Evolutionary conservation across 2,888 invertebrate genomes (phyloP).

Genomic region (Camponotus fellah): DNA sequence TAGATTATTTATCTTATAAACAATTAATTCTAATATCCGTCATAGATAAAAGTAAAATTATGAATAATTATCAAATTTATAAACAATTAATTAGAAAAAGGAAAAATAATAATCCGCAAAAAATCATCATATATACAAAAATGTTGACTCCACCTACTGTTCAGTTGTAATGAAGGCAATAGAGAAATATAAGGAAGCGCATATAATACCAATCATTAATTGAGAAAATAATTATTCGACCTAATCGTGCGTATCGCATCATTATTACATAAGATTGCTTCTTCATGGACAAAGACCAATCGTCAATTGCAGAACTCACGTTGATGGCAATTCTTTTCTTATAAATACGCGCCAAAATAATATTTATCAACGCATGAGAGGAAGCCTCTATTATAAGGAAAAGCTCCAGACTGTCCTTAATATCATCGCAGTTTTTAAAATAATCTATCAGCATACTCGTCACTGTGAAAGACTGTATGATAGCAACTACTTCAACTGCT

Average conservation of each 20-base stretch:
- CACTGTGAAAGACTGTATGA: slow-evolving; percentile 30
- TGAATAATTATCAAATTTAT: neutral
- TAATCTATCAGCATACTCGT: neutral
- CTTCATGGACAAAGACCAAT: slow-evolving; percentile 32
- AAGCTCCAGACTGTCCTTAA: slow-evolving; percentile 1
- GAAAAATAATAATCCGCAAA: neutral
- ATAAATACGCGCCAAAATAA: slow-evolving; percentile 16
- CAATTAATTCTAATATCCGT: neutral
- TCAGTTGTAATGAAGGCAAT: neutral
- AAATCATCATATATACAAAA: neutral
- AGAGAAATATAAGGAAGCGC: neutral
- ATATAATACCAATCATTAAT: neutral
- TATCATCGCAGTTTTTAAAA: slow-evolving; percentile 32
- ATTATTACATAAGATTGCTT: slow-evolving; percentile 14
- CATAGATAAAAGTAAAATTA: neutral
- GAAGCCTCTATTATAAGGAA: neutral
- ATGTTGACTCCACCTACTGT: slow-evolving; percentile 5
- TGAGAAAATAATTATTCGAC: slow-evolving; percentile 34
- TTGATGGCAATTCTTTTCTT: slow-evolving; percentile 36
- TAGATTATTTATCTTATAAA: neutral
- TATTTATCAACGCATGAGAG: slow-evolving; percentile 15
- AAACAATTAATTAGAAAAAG: neutral
- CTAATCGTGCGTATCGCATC: slow-evolving; percentile 32
- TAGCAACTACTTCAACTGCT: slow-evolving; percentile 21
- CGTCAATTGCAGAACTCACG: slow-evolving; percentile 34